These are phyloP conservation scores for Palythoa heliodiscus DNA, from an alignment of 92 coral and sea anemone species.

Conservation along the genomic window DNA sequence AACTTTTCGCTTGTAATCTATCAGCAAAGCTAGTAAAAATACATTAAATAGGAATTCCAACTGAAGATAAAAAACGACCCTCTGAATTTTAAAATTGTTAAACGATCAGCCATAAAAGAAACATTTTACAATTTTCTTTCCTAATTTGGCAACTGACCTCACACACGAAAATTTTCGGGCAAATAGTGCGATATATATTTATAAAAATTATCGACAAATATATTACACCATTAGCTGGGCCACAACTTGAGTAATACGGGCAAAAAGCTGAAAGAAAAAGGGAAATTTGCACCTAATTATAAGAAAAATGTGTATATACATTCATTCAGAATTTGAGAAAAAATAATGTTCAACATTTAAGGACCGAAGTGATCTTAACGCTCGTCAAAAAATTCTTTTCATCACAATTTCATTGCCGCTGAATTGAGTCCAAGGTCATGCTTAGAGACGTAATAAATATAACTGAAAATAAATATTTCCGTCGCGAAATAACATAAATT, in stretches of 20 bases:
- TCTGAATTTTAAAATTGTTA: too few relatives aligned
- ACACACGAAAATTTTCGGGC: not conserved
- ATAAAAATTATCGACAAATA: not conserved
- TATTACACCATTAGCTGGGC: not conserved
- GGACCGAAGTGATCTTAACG: slow-evolving; percentile 10
- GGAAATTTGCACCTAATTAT: not conserved
- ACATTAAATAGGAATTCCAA: too few relatives aligned
- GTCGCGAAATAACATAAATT: not conserved
- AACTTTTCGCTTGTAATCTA: not conserved
- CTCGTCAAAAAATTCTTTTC: not conserved
- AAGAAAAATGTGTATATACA: not conserved
- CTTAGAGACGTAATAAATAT: not conserved
- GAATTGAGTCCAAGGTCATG: slow-evolving; percentile 3
- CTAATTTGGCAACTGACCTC: not conserved
- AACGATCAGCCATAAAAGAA: not conserved
- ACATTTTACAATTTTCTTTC: not conserved
- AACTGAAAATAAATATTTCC: not conserved
- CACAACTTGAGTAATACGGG: not conserved
- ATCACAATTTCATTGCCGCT: not conserved
- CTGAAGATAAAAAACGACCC: too few relatives aligned
- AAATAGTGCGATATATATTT: not conserved
- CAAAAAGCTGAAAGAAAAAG: not conserved
- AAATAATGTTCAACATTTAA: not conserved
- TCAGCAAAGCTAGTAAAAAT: not conserved
- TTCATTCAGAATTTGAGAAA: not conserved